Evolutionary conservation across 2,797 vertebrate species (phyloP), one percentile per base, ranked within the genome.

Genomic region (Somateria mollissima): DNA sequence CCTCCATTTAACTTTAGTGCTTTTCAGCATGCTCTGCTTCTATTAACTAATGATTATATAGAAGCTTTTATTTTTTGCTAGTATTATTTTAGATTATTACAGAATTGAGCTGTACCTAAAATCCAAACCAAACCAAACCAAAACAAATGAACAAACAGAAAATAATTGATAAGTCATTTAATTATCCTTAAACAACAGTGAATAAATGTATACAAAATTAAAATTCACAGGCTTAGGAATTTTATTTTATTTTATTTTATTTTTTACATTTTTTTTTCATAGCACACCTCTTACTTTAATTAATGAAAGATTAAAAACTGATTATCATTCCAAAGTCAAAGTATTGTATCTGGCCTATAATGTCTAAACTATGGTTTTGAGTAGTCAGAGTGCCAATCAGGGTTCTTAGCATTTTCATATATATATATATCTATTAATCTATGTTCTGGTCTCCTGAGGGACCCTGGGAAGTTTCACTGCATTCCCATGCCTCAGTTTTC

Each of bases 11-110:
- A 72, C 17, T 89, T 27, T 10, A 60, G 69, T 41, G 49, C 77
- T 89, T 89, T 95, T 84, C 51, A 62, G 5, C 51, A 62, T 85
- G 13, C 17, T 89, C 6, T 21, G 54, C 16, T 84, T 89, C 67
- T 89, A 71, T 93, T 92, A 87, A 86, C 24, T 84, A 78, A 85
- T 90, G 49, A 62, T 65, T 89, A 75, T 83, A 69, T 37, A 15
- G 62, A 84, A 85, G 70, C 24, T 92, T 96, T 95, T 87, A 89
- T 91, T 66, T 95, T 80, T 81, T 54, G 19, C 21, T 72, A 60
- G 2, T 56, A 62, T 78, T 83, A 75, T 58, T 41, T 93, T 47
- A 80, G 24, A 83, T 80, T 13, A 28, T 81, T 87, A 54, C 64
- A 62, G 92, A 92, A 80, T 61, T 43, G 84, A 92, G 19, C 21